Conservation (phyloP, 1,140 invertebrate species). For the Melanaphis sacchari region DNA sequence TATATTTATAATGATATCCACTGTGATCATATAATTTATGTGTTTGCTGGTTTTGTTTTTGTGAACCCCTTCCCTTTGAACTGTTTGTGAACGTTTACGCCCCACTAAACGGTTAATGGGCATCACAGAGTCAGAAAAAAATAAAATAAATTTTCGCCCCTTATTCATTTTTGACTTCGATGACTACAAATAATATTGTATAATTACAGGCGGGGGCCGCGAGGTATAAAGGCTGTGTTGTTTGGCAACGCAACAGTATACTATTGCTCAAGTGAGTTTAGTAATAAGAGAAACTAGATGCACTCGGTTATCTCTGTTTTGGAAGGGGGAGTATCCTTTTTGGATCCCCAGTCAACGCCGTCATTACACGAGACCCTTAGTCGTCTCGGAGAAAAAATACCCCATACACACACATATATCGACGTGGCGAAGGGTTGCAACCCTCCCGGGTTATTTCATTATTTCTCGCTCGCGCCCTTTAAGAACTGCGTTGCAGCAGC, state of each 20-base stretch:
- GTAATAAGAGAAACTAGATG: slow-evolving; percentile 25
- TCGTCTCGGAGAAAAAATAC: background rate
- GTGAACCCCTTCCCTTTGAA: slow-evolving; percentile 26
- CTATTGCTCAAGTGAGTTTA: background rate
- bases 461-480: slow-evolving; percentile 42
- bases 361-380: slow-evolving; percentile 34
- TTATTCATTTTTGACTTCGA: slow-evolving; percentile 53
- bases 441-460: slow-evolving; percentile 48
- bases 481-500: background rate
- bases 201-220: slow-evolving; percentile 29
- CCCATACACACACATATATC: background rate
- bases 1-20: background rate
- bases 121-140: background rate
- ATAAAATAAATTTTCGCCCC: slow-evolving; percentile 24
- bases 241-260: slow-evolving; percentile 25
- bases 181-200: slow-evolving; percentile 52
- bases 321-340: slow-evolving; percentile 30
- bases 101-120: slow-evolving; percentile 53
- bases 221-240: slow-evolving; percentile 34
- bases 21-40: slow-evolving; percentile 39
- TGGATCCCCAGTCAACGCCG: background rate
- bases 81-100: slow-evolving; percentile 47
- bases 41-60: slow-evolving; percentile 1
- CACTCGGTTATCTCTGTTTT: slow-evolving; percentile 25
- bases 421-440: slow-evolving; percentile 20